Base-by-base conservation (phyloP, 2,888 invertebrate genomes). In the Dendrolimus houi region DNA sequence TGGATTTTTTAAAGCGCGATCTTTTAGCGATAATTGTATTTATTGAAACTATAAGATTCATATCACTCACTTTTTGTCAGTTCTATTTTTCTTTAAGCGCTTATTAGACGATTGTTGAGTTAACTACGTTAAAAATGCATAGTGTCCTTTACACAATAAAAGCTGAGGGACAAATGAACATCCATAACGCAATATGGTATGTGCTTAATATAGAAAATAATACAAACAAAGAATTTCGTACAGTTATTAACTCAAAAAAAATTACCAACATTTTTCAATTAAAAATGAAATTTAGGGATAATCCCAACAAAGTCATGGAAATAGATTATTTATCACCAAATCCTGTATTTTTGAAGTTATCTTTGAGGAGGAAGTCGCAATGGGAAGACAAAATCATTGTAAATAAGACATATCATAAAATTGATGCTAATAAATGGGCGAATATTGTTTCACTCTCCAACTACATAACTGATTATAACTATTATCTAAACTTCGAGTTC, bases 391-490 rank as follows among this genome's bases (percentile, higher is more conserved):
- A 87, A 7, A 85, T 87, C 0, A 83, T 88, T 41, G 81, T 83
- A 1, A 83, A 54, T 85, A 85, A 54, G 88, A 89, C 29, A 57
- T 88, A 86, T 59, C 86, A 85, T 57, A 85, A 84, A 7, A 79
- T 87, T 1, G 83, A 84, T 65, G 81, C 83, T 0, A 87, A 88
- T 60, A 87, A 87, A 62, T 89, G 89, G 89, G 87, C 88, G 65
- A 87, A 85, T 62, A 69, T 90, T 54, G 83, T 86, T 6, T 86
- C 85, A 1, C 67, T 89, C 17, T 88, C 77, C 58, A 90, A 87
- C 56, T 72, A 83, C 41, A 67, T 86, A 1, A 83, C 79, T 57
- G 86, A 89, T 65, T 88, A 87, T 1, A 87, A 86, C 62, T 71
- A 89, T 29, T 72, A 83, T 10, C 65, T 90, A 3, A 88, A 88